Conservation (phyloP, 2,113 vertebrate species). For the Mugil cephalus region DNA sequence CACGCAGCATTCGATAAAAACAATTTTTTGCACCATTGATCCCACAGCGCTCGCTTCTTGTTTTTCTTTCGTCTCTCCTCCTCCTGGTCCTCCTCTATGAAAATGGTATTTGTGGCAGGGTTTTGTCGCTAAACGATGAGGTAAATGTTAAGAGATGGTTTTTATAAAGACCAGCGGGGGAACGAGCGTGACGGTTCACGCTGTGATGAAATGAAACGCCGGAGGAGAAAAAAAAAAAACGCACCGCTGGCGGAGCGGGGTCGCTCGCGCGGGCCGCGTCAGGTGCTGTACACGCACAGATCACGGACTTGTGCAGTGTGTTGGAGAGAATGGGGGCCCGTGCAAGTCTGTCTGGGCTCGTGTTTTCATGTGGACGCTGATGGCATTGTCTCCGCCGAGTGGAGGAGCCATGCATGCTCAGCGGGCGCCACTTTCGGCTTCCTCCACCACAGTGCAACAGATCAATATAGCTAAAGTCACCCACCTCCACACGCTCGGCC, state of each 20-base stretch:
- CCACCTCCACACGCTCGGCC: slow-evolving; percentile 58
- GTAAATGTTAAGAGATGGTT: slow-evolving; percentile 83
- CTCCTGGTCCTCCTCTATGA: slow-evolving; percentile 69
- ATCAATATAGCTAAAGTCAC: slow-evolving; percentile 77
- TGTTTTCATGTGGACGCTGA: slow-evolving; percentile 39
- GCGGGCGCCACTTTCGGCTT: slow-evolving; percentile 70
- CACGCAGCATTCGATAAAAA: slow-evolving; percentile 88
- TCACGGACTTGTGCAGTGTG: not conserved
- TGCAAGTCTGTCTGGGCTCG: slow-evolving; percentile 47
- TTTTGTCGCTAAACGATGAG: slow-evolving; percentile 88
- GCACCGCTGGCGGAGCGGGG: slow-evolving; percentile 22
- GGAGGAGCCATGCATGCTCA: slow-evolving; percentile 44
- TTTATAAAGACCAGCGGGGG: slow-evolving; percentile 70
- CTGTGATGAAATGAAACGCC: slow-evolving; percentile 61
- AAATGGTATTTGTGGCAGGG: slow-evolving; percentile 81
- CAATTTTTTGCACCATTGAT: slow-evolving; percentile 91
- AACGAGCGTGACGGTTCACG: slow-evolving; percentile 46
- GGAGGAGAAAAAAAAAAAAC: slow-evolving; percentile 56
- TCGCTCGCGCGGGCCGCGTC: not conserved
- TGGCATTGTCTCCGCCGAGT: slow-evolving; percentile 63
- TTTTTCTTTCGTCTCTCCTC: slow-evolving; percentile 54
- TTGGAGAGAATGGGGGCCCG: slow-evolving; percentile 10
- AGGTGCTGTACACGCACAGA: not conserved
- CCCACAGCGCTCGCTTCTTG: slow-evolving; percentile 78
- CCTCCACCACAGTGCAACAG: slow-evolving; percentile 46